Base-by-base conservation (phyloP, 2,888 invertebrate genomes). In the Clanis bilineata region DNA sequence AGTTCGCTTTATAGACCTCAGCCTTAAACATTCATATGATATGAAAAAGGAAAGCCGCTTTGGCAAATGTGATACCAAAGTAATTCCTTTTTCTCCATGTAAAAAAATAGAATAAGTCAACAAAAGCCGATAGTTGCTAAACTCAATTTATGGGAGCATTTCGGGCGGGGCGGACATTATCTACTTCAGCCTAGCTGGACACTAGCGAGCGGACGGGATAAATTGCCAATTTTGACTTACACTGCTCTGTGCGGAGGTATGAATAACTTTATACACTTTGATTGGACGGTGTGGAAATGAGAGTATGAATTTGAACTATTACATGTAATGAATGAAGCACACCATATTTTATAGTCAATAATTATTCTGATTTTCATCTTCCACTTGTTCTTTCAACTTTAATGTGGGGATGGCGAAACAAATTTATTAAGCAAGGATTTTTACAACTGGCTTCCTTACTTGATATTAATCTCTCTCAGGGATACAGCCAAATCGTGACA, bases 181-280 rank as follows among this genome's bases (percentile, higher is more conserved):
- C 83, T 83, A 76, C 77, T 76, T 67, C 68, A 68, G 64, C 65
- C 68, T 68, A 71, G 61, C 61, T 63, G 70, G 71, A 67, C 72
- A 70, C 66, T 72, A 68, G 64, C 68, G 68, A 66, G 72, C 70
- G 69, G 74, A 70, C 72, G 71, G 77, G 77, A 81, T 85, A 88
- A 88, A 87, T 88, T 87, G 88, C 65, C 86, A 87, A 88, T 86
- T 86, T 86, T 83, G 79, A 83, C 81, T 82, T 81, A 82, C 80
- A 56, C 44, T 28, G 55, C 32, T 57, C 45, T 38, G 36, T 23
- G 28, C 22, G 28, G 41, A 41, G 39, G 32, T 32, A 51, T 32
- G 32, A 32, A 51, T 51, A 58, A 59, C 41, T 47, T 51, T 32
- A 59, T 10, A 32, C 22, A n/a, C 18, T 10, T 51, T 6, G 28